Conservation (phyloP, 2,113 vertebrate genomes). For the Antigone vipio region DNA sequence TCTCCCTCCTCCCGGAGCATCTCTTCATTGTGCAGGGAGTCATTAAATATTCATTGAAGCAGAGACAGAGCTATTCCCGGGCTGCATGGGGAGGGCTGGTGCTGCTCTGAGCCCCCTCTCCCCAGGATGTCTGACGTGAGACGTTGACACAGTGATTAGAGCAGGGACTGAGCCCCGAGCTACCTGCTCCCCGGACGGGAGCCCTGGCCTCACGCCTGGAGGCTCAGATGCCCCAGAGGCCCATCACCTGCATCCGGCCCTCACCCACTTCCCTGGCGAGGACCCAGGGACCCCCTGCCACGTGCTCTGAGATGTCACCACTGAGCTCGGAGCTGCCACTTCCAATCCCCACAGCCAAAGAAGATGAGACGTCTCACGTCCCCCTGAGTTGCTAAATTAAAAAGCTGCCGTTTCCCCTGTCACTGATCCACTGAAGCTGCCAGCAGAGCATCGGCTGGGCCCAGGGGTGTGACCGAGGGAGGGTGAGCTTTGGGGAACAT, state of each 20-base stretch:
- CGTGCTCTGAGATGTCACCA: fast-evolving
- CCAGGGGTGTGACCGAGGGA: fast-evolving
- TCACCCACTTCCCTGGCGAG: fast-evolving
- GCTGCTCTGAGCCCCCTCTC: background rate
- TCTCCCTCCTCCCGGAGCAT: background rate
- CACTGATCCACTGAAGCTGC: background rate
- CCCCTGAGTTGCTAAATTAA: background rate
- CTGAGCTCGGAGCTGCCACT: background rate
- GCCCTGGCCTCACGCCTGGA: fast-evolving
- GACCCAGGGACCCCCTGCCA: background rate
- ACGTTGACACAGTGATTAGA: conserved; percentile 28
- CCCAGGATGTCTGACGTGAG: background rate
- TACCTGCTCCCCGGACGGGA: background rate
- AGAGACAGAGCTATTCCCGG: fast-evolving
- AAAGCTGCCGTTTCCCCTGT: background rate
- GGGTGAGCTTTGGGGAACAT: background rate
- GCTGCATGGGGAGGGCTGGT: background rate
- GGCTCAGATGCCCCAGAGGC: background rate
- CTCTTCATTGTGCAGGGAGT: background rate
- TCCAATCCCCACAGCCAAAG: background rate
- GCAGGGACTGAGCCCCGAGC: background rate
- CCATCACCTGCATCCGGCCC: background rate
- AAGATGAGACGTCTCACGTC: background rate
- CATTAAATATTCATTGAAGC: conserved; percentile 48
- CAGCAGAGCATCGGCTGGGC: background rate